A percentile compares a stretch with the other conserved stretches of the same genome.
phyloP scores from a whole-genome alignment of 2,888 invertebrate genomes.

The Maniola hyperantus region DNA sequence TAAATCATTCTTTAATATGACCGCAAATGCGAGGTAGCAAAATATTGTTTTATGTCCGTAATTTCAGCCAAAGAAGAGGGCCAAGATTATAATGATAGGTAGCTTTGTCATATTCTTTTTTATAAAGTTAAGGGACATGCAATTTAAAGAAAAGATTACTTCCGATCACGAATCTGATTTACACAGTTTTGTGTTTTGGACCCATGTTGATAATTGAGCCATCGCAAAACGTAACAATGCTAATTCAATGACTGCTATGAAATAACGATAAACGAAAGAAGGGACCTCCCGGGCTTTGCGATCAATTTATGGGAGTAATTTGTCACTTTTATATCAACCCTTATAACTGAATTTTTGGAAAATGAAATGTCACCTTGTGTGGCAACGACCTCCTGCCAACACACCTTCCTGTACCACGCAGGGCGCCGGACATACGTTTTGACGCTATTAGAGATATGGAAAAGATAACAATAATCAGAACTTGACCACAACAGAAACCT shows the following conservation, averaged over 20 bases:
- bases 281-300: conserved; percentile 65
- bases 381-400: conserved; percentile 66
- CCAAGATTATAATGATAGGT: neutral
- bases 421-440: conserved; percentile 76
- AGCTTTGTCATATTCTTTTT: neutral
- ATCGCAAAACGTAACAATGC: conserved; percentile 16
- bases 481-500: conserved; percentile 66
- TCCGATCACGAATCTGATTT: conserved; percentile 63
- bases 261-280: conserved; percentile 23
- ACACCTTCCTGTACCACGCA: conserved; percentile 78
- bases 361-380: conserved; percentile 75
- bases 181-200: conserved; percentile 1
- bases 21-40: conserved; percentile 7
- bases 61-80: neutral
- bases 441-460: conserved; percentile 74
- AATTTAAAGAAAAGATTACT: conserved; percentile 55
- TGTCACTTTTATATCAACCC: conserved; percentile 65
- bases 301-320: conserved; percentile 51
- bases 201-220: conserved; percentile 29
- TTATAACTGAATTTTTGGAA: conserved; percentile 57
- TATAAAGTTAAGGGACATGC: conserved; percentile 47
- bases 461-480: conserved; percentile 75
- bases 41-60: neutral
- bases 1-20: conserved; percentile 1
- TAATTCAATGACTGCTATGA: conserved; percentile 47